Evolutionary conservation across 2,113 vertebrate species (phyloP).

Genomic region (Erythrolamprus reginae): DNA sequence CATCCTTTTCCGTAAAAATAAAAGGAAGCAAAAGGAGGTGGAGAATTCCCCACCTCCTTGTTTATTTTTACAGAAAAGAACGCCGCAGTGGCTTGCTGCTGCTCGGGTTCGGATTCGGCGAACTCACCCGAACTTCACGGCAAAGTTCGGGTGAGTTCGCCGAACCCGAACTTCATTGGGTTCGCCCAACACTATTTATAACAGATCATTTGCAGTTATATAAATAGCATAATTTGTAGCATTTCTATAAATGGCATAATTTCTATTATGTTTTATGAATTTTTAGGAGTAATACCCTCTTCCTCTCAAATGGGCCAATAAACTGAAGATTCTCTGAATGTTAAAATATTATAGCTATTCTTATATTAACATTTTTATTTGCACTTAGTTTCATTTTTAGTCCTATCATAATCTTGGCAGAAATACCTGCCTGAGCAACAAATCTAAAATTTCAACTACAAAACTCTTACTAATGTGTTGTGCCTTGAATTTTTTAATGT

Average conservation of each 20-base stretch:
- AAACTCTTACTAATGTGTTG: conserved; percentile 50
- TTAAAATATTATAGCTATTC: conserved; percentile 38
- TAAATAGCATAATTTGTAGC: neutral
- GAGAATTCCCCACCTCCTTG: no score
- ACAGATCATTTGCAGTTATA: neutral
- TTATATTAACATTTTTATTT: conserved; percentile 50
- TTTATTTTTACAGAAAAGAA: no score
- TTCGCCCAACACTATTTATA: no score
- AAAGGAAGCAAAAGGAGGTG: no score
- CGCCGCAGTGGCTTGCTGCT: no score
- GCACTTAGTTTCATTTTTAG: conserved; percentile 55
- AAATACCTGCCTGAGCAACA: conserved; percentile 41
- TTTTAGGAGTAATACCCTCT: neutral
- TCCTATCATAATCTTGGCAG: conserved; percentile 49
- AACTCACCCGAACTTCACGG: no score
- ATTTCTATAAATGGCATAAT: neutral
- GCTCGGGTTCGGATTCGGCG: no score
- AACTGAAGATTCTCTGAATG: neutral
- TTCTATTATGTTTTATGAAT: neutral
- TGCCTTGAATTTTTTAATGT: conserved; percentile 36
- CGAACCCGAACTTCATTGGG: no score
- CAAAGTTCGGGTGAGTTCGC: no score
- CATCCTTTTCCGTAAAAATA: no score
- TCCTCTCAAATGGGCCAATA: neutral
- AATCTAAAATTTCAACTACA: conserved; percentile 45